phyloP scores from a whole-genome alignment of 2,888 invertebrate species.

The Chouioia cunea region DNA sequence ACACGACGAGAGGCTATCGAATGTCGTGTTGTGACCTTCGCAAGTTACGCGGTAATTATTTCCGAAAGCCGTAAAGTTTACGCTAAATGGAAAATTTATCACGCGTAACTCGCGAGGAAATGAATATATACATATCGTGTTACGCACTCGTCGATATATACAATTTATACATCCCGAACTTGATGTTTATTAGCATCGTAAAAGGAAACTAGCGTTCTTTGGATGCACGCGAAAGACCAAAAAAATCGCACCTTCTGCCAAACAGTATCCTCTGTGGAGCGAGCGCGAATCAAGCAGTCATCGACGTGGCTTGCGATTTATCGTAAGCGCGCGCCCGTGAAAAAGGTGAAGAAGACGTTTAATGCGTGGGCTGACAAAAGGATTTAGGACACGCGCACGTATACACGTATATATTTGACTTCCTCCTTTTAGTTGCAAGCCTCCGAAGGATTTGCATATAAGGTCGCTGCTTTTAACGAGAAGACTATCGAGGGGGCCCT shows the following conservation, averaged over 20 bases:
- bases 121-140: neutral
- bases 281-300: conserved; percentile 34
- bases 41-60: neutral
- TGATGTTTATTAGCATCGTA: neutral
- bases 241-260: no score
- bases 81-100: conserved; percentile 8
- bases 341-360: neutral
- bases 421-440: no score
- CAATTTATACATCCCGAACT: neutral
- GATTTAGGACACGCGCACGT: no score
- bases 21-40: neutral
- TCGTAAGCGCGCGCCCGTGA: neutral
- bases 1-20: neutral
- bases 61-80: conserved; percentile 21
- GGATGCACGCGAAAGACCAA: no score
- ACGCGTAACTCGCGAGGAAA: neutral
- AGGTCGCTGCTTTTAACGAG: no score
- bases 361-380: neutral
- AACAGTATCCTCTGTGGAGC: no score
- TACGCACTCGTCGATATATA: neutral
- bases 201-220: no score
- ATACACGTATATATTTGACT: no score
- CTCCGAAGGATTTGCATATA: no score
- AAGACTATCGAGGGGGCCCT: no score
- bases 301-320: conserved; percentile 35